phyloP scores from a whole-genome alignment of 1,140 invertebrate species.

The Lepidostoma basale region DNA sequence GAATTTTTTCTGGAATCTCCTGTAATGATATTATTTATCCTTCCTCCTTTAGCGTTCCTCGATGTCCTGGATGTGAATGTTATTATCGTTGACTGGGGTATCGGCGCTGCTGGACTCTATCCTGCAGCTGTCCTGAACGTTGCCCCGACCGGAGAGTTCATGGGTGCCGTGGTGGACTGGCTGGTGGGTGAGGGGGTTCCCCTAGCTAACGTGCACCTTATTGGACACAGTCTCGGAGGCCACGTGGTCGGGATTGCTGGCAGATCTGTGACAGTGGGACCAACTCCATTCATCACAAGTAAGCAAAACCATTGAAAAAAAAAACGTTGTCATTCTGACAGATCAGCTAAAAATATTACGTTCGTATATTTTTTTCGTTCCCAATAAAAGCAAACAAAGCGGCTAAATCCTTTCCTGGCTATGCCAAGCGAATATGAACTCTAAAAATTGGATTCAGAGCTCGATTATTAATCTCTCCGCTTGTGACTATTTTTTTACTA shows the following conservation, averaged over 20 bases:
- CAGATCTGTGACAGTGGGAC: conserved; percentile 37
- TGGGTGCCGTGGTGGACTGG: conserved; percentile 62
- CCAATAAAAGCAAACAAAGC: no score
- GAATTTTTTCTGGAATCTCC: no score
- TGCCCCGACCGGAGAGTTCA: conserved; percentile 56
- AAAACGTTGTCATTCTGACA: no score
- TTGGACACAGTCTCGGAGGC: conserved; percentile 68
- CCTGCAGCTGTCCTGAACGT: conserved; percentile 59
- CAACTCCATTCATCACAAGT: conserved; percentile 28
- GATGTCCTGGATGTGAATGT: conserved; percentile 59
- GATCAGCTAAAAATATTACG: no score
- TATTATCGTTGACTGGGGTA: conserved; percentile 63
- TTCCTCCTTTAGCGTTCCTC: conserved; percentile 52
- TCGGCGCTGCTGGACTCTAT: conserved; percentile 55
- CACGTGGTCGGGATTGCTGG: conserved; percentile 62
- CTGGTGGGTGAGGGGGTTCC: conserved; percentile 48
- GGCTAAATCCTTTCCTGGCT: no score
- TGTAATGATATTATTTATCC: no score
- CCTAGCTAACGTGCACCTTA: conserved; percentile 52
- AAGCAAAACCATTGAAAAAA: no score
- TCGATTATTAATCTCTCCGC: no score
- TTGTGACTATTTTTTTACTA: no score
- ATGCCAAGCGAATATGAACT: no score
- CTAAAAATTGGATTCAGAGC: no score
- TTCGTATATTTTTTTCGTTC: no score